phyloP scores from a whole-genome alignment of 1,140 invertebrate species.

The Drosophila varians region DNA sequence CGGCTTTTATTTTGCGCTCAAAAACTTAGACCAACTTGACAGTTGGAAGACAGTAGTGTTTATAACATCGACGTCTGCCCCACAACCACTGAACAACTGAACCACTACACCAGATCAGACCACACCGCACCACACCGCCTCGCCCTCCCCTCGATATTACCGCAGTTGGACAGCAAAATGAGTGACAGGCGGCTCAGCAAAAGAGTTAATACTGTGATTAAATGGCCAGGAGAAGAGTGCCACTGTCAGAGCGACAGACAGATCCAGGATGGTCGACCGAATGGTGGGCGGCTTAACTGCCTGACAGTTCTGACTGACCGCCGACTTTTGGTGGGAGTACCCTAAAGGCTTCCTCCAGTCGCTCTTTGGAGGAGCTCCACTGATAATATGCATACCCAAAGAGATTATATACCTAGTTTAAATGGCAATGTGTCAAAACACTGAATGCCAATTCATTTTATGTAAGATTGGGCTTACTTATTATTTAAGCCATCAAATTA shows the following conservation, averaged over 20 bases:
- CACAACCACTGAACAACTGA: slow-evolving; percentile 9
- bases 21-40: slow-evolving; percentile 79
- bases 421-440: neutral
- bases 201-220: slow-evolving; percentile 84
- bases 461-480: neutral
- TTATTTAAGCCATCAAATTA: neutral
- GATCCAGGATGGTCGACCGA: slow-evolving; percentile 28
- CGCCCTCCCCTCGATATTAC: neutral
- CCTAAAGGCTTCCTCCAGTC: neutral
- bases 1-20: slow-evolving; percentile 80
- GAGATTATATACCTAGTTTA: neutral
- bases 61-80: slow-evolving; percentile 63
- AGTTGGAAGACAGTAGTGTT: slow-evolving; percentile 82
- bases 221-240: slow-evolving; percentile 70
- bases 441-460: neutral
- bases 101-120: neutral
- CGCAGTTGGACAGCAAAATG: slow-evolving; percentile 39
- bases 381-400: neutral
- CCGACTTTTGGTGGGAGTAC: slow-evolving; percentile 6
- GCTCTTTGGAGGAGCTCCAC: neutral
- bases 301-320: slow-evolving; percentile 56
- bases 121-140: too few relatives aligned
- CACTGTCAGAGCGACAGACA: slow-evolving; percentile 58
- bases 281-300: slow-evolving; percentile 67
- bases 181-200: slow-evolving; percentile 82